phyloP scores from a whole-genome alignment of 2,113 vertebrate species.

The Neotoma lepida region DNA sequence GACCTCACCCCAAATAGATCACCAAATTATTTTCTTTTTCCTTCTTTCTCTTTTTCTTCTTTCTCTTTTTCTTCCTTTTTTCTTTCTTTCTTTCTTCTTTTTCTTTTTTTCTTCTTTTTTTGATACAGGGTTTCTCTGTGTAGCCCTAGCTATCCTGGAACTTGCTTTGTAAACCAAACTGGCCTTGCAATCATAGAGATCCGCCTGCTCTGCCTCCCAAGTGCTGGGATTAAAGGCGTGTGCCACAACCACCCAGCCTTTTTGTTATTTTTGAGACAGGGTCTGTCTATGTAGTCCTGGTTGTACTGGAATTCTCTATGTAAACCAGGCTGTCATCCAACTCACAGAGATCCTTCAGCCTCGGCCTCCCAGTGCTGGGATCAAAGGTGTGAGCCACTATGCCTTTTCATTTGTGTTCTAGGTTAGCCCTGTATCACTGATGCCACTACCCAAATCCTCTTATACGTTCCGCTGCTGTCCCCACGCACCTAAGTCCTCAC shows the following conservation, averaged over 20 bases:
- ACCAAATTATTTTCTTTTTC: not conserved
- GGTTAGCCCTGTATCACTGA: not conserved
- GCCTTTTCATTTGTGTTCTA: too few species aligned
- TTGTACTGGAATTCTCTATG: not conserved
- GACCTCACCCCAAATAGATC: not conserved
- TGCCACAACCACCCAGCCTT: too few species aligned
- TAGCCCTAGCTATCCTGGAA: too few species aligned
- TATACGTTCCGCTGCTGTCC: not conserved
- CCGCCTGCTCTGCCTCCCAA: too few species aligned
- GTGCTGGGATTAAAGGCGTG: too few species aligned
- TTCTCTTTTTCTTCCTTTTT: not conserved
- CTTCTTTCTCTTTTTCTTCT: too few species aligned
- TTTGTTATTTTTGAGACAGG: too few species aligned
- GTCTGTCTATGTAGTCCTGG: not conserved
- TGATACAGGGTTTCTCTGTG: not conserved
- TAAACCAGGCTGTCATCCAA: not conserved
- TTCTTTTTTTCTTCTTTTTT: not conserved
- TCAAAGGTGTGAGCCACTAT: not conserved
- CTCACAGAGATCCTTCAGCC: not conserved
- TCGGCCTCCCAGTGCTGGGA: not conserved
- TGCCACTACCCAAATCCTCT: not conserved
- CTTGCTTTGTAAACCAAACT: too few species aligned
- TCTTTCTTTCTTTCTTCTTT: too few species aligned
- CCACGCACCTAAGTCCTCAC: not conserved
- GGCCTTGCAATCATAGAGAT: too few species aligned